phyloP scores from a whole-genome alignment of 2,888 invertebrate species.

The Cecidostiba fungosa region DNA sequence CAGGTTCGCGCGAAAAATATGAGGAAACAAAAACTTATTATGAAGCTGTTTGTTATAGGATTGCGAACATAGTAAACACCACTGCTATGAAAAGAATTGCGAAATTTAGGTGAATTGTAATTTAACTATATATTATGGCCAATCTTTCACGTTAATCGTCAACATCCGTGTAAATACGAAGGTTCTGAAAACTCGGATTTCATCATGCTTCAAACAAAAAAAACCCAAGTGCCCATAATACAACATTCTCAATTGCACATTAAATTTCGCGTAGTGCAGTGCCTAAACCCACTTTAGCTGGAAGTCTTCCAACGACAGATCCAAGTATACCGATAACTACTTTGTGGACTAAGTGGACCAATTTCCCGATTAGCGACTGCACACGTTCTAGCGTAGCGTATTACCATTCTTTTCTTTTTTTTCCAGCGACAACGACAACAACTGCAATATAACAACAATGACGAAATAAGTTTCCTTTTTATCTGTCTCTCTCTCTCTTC shows the following conservation, averaged over 20 bases:
- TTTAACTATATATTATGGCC: neutral
- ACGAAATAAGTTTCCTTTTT: neutral
- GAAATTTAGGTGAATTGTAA: neutral
- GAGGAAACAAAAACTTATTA: neutral
- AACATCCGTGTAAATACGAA: neutral
- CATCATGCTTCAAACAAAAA: neutral
- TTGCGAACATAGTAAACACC: too few relatives aligned
- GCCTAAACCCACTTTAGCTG: neutral
- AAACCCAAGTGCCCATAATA: neutral
- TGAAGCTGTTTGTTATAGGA: neutral
- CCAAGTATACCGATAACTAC: slow-evolving; percentile 43
- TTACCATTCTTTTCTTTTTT: neutral
- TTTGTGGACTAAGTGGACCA: slow-evolving; percentile 29
- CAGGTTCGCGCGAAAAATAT: too few relatives aligned
- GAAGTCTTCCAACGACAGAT: slow-evolving; percentile 38
- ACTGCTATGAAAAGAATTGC: neutral
- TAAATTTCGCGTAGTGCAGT: slow-evolving; percentile 9
- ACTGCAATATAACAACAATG: neutral
- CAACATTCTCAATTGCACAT: neutral
- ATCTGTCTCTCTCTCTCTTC: neutral
- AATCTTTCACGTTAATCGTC: neutral
- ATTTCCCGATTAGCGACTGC: slow-evolving; percentile 50
- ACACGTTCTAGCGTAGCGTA: neutral
- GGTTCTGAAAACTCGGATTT: neutral
- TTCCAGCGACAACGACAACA: neutral